These are phyloP conservation scores for Xestia xanthographa DNA, from an alignment of 2,888 invertebrate species.

Conservation along the genomic window DNA sequence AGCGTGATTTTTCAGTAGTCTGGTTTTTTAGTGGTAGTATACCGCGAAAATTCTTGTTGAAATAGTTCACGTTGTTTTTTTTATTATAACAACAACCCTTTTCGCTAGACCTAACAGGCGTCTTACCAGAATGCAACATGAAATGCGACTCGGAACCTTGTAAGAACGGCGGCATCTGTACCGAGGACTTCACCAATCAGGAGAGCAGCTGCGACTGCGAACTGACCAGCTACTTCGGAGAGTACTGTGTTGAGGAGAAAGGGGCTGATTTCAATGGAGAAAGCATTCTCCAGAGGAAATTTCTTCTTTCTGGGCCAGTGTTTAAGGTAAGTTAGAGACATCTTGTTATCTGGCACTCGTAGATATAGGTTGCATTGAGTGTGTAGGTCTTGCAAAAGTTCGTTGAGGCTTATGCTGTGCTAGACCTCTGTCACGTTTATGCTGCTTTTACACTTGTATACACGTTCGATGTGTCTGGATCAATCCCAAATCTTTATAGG, in stretches of 20 bases:
- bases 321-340: conserved; percentile 78
- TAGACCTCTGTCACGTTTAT: neutral
- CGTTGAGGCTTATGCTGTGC: no score
- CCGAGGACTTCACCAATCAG: conserved; percentile 96
- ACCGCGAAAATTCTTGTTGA: no score
- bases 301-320: conserved; percentile 93
- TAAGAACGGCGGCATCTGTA: conserved; percentile 96
- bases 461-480: neutral
- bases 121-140: conserved; percentile 96
- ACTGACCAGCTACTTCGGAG: conserved; percentile 97
- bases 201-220: conserved; percentile 97
- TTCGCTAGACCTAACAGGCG: conserved; percentile 91
- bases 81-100: conserved; percentile 21
- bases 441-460: neutral
- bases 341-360: neutral
- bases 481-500: neutral
- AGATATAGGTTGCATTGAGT: neutral
- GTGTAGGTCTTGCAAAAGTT: neutral
- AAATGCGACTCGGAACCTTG: conserved; percentile 97
- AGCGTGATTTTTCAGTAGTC: no score
- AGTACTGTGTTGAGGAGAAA: conserved; percentile 96
- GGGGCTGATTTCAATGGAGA: conserved; percentile 97
- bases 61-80: neutral
- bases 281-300: conserved; percentile 95
- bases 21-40: no score